phyloP scores from a whole-genome alignment of 2,113 vertebrate species.

The Cynocephalus volans region DNA sequence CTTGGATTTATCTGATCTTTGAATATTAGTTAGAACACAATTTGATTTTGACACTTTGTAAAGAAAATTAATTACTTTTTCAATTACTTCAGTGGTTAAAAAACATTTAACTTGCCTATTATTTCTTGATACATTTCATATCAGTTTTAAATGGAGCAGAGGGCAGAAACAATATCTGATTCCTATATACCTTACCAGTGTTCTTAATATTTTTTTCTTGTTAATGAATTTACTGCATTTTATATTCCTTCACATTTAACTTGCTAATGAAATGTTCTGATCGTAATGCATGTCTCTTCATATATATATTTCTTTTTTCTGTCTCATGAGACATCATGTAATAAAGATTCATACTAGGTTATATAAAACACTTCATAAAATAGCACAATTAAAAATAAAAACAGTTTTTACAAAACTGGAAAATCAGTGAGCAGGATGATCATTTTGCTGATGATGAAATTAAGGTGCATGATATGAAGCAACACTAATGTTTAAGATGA shows the following conservation, averaged over 20 bases:
- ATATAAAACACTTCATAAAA: slow-evolving; percentile 16
- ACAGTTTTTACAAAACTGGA: neutral
- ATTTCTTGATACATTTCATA: neutral
- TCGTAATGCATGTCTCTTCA: neutral
- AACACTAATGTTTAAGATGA: neutral
- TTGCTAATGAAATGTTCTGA: slow-evolving; percentile 23
- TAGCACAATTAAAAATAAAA: slow-evolving; percentile 47
- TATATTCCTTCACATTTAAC: slow-evolving; percentile 24
- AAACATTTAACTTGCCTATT: neutral
- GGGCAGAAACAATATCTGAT: neutral
- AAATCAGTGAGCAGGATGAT: neutral
- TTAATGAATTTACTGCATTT: slow-evolving; percentile 31
- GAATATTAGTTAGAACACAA: neutral
- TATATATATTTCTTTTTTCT: neutral
- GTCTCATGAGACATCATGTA: neutral
- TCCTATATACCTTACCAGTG: neutral
- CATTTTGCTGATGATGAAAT: neutral
- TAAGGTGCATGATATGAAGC: neutral
- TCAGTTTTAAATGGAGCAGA: neutral
- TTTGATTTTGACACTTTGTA: neutral
- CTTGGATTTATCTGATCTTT: neutral
- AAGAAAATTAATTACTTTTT: neutral
- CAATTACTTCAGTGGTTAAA: neutral
- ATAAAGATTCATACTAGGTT: slow-evolving; percentile 46
- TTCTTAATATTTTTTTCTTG: neutral